Percentiles rank a stretch among this genome's conserved stretches.
phyloP scores from a whole-genome alignment of 2,113 vertebrate genomes.

The Oxyura jamaicensis region DNA sequence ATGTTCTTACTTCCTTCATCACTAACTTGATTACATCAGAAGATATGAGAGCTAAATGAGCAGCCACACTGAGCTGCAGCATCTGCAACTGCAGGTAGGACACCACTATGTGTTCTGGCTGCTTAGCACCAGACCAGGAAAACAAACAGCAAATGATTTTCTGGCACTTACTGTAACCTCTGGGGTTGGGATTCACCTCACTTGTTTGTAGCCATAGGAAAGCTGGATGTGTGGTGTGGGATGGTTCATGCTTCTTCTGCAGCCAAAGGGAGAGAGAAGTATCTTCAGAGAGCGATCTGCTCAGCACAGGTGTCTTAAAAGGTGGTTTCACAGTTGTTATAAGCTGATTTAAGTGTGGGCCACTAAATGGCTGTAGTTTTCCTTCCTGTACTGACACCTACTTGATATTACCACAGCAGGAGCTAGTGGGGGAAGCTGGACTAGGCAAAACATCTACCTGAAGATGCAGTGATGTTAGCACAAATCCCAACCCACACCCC shows the following conservation, averaged over 20 bases:
- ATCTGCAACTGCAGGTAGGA: neutral
- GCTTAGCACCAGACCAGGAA: neutral
- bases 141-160: neutral
- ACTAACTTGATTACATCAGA: neutral
- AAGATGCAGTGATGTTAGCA: neutral
- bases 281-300: neutral
- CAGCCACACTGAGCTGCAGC: fast-evolving
- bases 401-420: neutral
- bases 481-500: neutral
- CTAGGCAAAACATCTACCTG: neutral
- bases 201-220: neutral
- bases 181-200: neutral
- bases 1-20: neutral
- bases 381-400: neutral
- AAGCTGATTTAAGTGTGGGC: neutral
- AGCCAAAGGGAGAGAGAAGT: neutral
- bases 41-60: neutral
- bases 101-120: neutral
- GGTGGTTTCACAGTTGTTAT: neutral
- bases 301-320: neutral
- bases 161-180: neutral
- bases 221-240: neutral
- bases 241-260: neutral
- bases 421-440: neutral
- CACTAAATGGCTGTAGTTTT: neutral